Conservation (phyloP, 1,140 invertebrate genomes). For the Globodera rostochiensis region DNA sequence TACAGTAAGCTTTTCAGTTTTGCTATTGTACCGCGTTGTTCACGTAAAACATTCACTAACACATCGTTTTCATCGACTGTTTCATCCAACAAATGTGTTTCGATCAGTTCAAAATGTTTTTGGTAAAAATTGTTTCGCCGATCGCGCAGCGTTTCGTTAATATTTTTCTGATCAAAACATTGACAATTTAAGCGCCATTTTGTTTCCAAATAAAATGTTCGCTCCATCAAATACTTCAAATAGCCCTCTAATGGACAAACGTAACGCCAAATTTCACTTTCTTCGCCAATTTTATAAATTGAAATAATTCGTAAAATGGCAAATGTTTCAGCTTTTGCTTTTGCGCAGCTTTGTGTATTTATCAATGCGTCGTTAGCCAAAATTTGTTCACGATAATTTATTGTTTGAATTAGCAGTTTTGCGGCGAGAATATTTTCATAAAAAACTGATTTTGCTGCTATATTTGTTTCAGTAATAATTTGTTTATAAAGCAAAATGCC, state of each 20-base stretch:
- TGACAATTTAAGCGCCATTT: not conserved
- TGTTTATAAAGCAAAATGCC: not conserved
- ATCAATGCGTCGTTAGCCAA: not conserved
- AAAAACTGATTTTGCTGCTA: not conserved
- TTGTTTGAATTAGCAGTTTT: not conserved
- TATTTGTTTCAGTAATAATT: not conserved
- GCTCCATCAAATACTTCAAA: not conserved
- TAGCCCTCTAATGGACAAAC: not conserved
- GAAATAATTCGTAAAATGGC: not conserved
- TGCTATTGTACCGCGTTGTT: not conserved
- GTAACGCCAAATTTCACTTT: not conserved
- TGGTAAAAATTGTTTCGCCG: not conserved
- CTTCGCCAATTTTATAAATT: not conserved
- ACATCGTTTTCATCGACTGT: not conserved
- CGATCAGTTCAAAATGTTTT: not conserved
- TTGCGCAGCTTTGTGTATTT: not conserved
- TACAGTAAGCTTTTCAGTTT: not conserved
- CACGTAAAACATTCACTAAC: not conserved
- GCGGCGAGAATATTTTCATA: not conserved
- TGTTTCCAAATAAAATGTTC: not conserved
- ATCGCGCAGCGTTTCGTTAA: not conserved
- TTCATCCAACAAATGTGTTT: not conserved
- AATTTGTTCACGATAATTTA: not conserved
- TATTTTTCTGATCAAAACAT: not conserved
- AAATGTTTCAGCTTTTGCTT: not conserved